A percentile compares a stretch with the other conserved stretches of the same genome.
Conservation (phyloP, 1,140 invertebrate species). For the Dermatophagoides farinae region DNA sequence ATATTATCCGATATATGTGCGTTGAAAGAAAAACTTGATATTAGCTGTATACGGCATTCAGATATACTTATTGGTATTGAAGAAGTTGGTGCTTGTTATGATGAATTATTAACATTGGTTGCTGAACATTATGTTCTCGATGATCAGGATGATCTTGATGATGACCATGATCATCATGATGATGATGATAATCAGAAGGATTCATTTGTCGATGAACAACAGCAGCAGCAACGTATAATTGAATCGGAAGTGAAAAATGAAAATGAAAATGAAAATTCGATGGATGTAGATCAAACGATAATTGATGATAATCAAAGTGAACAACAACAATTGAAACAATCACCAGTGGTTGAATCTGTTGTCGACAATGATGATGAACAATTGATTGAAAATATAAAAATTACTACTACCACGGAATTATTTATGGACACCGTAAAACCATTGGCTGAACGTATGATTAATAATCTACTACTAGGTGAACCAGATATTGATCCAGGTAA, state of each 20-base stretch:
- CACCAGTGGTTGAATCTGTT: no score
- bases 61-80: conserved; percentile 5
- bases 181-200: background rate
- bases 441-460: no score
- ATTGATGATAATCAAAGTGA: no score
- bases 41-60: background rate
- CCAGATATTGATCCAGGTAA: no score
- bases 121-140: background rate
- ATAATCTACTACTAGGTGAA: no score
- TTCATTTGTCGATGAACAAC: no score
- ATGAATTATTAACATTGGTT: background rate
- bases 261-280: no score
- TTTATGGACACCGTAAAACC: no score
- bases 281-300: no score
- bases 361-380: background rate
- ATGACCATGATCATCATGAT: background rate
- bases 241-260: no score
- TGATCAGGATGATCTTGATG: background rate
- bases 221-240: no score
- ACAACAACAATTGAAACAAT: no score
- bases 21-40: background rate
- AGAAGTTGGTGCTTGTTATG: background rate
- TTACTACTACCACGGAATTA: background rate
- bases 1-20: background rate
- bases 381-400: background rate